Evolutionary conservation across 2,113 vertebrate species (phyloP), one percentile per base, ranked within the genome.

Genomic region (Notothenia coriiceps): DNA sequence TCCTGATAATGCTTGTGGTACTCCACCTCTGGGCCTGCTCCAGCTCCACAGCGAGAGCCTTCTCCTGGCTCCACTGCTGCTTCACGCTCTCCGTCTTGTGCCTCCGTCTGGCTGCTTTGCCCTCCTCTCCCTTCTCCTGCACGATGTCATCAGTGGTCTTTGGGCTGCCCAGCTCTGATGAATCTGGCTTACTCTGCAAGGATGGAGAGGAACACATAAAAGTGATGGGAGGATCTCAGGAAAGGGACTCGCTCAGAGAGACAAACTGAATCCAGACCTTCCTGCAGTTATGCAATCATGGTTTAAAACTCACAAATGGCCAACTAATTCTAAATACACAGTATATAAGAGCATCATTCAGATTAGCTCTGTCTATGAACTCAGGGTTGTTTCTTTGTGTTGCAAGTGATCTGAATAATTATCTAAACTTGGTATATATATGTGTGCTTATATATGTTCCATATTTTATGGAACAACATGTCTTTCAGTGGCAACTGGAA

Each of bases 121-220:
- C 95, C 78, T 99, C 98, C 77, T 99, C 98, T 2, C 95, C 96
- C 52, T 93, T 96, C 84, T 99, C 98, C 71, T 96, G 94, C 49
- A 99, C 96, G 10, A 99, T 99, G 88, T 99, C 98, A 2, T 99
- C 98, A 0, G 98, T 99, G 13, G 98, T 99, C 92, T 99, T 99
- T 6, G 98, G 98, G 80, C 96, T 97, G 20, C 96, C 96, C 51
- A 97, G 94, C 82, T 99, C 98, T 0, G 95, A 95, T 10, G 94
- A 95, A 76, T 99, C 98, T 22, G 97, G 93, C 73, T 99, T 99
- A 91, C 97, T 98, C 98, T 99, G 89, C 2, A n/a, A 25, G 50
- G 3, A 77, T 11, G 66, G 4, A 33, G 25, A 61, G 22, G 22
- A 14, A 65, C 56, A 56, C 20, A 49, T 47, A 4, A 8, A 17